A percentile compares a stretch with the other conserved stretches of the same genome.
Evolutionary conservation across 2,113 vertebrate species (phyloP).

Genomic region (Pholis gunnellus): DNA sequence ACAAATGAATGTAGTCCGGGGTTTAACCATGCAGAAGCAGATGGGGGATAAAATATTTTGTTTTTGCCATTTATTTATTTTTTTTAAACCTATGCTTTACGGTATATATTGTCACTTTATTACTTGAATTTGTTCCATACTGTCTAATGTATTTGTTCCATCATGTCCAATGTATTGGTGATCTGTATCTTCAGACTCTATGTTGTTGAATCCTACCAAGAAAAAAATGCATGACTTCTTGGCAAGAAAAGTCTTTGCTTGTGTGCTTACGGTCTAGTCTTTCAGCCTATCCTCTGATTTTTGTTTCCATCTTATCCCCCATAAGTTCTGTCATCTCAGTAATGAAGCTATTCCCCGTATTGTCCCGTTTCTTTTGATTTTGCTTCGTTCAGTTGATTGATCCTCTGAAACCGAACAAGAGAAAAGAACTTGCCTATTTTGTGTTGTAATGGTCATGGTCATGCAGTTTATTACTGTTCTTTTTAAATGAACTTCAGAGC

Average conservation of each 20-base stretch:
- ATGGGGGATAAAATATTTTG: conserved; percentile 57
- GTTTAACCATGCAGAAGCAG: conserved; percentile 66
- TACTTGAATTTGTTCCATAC: conserved; percentile 79
- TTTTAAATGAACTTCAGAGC: conserved; percentile 88
- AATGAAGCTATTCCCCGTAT: conserved; percentile 56
- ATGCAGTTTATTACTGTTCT: conserved; percentile 90
- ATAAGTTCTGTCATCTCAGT: conserved; percentile 53
- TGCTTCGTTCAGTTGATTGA: conserved; percentile 73
- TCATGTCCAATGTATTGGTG: conserved; percentile 74
- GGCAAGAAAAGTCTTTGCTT: conserved; percentile 78
- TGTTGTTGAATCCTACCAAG: conserved; percentile 78
- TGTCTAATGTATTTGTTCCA: conserved; percentile 73
- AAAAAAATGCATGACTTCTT: conserved; percentile 81
- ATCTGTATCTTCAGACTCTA: conserved; percentile 79
- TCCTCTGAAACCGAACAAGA: conserved; percentile 58
- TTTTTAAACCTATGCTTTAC: conserved; percentile 64
- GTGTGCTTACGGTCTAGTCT: conserved; percentile 79
- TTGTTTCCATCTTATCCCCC: conserved; percentile 54
- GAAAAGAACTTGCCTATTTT: conserved; percentile 74
- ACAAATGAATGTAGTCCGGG: conserved; percentile 82
- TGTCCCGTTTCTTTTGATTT: conserved; percentile 59
- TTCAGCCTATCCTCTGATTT: conserved; percentile 72
- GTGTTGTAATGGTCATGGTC: conserved; percentile 86
- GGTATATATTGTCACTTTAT: conserved; percentile 74
- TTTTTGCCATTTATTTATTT: conserved; percentile 66